A percentile compares a stretch with the other conserved stretches of the same genome.
Evolutionary conservation across 2,113 vertebrate species (phyloP).

Genomic region (Garra rufa): DNA sequence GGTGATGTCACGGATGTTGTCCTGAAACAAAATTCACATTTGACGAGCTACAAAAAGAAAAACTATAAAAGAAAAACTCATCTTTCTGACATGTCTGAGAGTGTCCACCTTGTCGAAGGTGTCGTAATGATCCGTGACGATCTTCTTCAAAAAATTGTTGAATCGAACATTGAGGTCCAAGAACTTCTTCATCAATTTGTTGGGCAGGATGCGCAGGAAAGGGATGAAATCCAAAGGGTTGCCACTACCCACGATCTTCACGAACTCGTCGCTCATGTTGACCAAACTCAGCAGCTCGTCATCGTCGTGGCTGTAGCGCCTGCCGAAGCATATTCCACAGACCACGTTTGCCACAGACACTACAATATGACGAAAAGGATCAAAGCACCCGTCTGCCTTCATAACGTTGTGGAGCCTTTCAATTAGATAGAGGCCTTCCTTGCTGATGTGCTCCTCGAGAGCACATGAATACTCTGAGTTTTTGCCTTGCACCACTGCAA

Average conservation of each 20-base stretch:
- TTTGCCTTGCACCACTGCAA: constrained; percentile 64
- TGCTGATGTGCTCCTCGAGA: constrained; percentile 81
- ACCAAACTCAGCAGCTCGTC: constrained; percentile 81
- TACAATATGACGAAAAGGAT: constrained; percentile 81
- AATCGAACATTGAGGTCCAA: constrained; percentile 76
- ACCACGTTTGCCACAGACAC: constrained; percentile 88
- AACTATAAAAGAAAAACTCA: neutral
- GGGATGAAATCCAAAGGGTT: constrained; percentile 89
- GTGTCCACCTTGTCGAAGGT: constrained; percentile 79
- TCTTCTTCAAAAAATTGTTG: constrained; percentile 73
- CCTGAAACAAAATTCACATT: constrained; percentile 68
- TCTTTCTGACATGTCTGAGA: too few relatives aligned
- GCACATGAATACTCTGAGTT: constrained; percentile 69
- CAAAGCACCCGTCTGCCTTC: constrained; percentile 75
- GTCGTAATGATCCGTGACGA: constrained; percentile 80
- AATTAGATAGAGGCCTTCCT: constrained; percentile 77
- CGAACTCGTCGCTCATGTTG: constrained; percentile 78
- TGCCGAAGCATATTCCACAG: constrained; percentile 88
- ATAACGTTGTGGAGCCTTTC: constrained; percentile 73
- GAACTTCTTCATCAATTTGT: constrained; percentile 74
- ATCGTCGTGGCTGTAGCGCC: constrained; percentile 77
- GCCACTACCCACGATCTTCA: constrained; percentile 66
- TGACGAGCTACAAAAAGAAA: neutral
- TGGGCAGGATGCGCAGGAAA: constrained; percentile 82
- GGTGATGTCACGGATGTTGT: constrained; percentile 88